Evolutionary conservation across 2,113 vertebrate genomes (phyloP), one percentile per base, ranked within the genome.

Genomic region (Eubucco bourcierii): DNA sequence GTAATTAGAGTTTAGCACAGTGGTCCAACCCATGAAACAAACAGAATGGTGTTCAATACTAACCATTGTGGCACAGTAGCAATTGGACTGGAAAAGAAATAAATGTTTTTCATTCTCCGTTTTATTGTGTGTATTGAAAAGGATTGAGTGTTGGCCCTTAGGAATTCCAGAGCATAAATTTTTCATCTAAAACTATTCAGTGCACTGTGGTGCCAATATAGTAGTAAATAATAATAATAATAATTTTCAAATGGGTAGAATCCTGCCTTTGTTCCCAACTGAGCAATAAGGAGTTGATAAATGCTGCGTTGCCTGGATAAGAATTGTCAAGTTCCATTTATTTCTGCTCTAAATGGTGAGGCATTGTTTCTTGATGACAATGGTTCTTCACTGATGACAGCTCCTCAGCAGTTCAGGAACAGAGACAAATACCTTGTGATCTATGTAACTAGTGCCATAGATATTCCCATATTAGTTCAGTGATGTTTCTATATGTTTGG

Each of bases 201-300:
- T 93, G 58, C 27, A 34, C 53, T 65, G 76, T 90, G 88, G 88
- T 95, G 90, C 88, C 95, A 78, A 93, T 95, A 94, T 18, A 83
- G 80, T 53, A 83, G 90, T 95, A 95, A 95, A 94, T 95, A 94
- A 95, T 95, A 93, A 95, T 95, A 93, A 92, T 91, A 92, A 95
- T 95, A 95, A 95, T 94, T 95, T 96, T 88, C 53, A 88, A 93
- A 96, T 94, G 88, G 73, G 53, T 86, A 86, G 90, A 88, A 95
- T 95, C 88, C 65, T 90, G 15, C 87, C 80, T 65, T 90, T 74
- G 53, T 88, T 96, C 93, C 88, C 90, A 93, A 37, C 53, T 91
- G 95, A 58, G 80, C 88, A 90, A 74, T 95, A 90, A 94, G 88
- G 61, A 88, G 65, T 67, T 95, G 92, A 95, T 93, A 85, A 95